Percentiles rank a stretch among this genome's conserved stretches.
Evolutionary conservation across 30 jellyfish, hydroid and myxozoan species (phyloP).

Genomic region (Aurelia sp.): DNA sequence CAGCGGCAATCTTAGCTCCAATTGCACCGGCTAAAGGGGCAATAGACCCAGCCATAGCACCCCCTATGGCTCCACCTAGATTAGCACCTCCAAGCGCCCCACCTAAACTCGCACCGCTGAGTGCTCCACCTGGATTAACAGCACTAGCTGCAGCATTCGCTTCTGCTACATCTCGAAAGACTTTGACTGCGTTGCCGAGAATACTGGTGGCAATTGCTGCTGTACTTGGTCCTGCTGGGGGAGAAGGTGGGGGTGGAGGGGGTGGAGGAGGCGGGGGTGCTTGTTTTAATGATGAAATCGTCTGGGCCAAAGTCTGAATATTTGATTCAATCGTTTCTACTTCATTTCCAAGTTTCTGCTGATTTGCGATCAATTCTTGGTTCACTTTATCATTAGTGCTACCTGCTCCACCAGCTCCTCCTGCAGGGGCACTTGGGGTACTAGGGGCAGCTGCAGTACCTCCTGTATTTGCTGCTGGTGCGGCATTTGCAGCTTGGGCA

Average conservation of each 20-base stretch:
- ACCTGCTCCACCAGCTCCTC: constrained; percentile 29
- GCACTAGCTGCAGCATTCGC: constrained; percentile 49
- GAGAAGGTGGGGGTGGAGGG: constrained; percentile 76
- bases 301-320: constrained; percentile 63
- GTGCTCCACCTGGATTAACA: constrained; percentile 1
- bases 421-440: constrained; percentile 14
- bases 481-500: constrained; percentile 31
- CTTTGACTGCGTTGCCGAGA: constrained; percentile 71
- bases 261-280: constrained; percentile 60
- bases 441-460: constrained; percentile 30
- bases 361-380: constrained; percentile 61
- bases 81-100: constrained; percentile 36
- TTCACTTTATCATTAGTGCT: constrained; percentile 14
- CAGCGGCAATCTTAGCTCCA: constrained; percentile 11
- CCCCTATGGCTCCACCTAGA: constrained; percentile 37
- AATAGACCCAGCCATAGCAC: constrained; percentile 19
- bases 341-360: constrained; percentile 62
- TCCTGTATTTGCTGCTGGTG: constrained; percentile 2
- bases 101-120: constrained; percentile 4
- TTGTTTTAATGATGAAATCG: constrained; percentile 40
- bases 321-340: constrained; percentile 52
- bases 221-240: constrained; percentile 30
- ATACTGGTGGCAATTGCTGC: constrained; percentile 63
- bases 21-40: constrained; percentile 21
- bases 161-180: constrained; percentile 62